Conservation (phyloP, 1,140 invertebrate species). For the Mamestra configurata region DNA sequence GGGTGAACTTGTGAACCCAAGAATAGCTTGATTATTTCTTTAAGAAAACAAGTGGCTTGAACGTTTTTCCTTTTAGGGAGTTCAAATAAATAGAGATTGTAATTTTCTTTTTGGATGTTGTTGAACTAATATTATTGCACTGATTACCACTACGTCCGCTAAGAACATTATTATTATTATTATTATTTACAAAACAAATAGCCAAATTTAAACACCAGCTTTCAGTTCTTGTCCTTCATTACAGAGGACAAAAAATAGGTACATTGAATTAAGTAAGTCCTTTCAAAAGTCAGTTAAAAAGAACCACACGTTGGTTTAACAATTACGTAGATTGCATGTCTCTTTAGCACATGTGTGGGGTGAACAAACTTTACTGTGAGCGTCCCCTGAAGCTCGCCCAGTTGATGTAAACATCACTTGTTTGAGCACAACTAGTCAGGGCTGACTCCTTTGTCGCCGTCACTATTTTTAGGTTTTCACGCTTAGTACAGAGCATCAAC, state of each 20-base stretch:
- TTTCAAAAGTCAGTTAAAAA: background rate
- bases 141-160: too few species aligned
- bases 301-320: conserved; percentile 23
- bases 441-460: conserved; percentile 59
- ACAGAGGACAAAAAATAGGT: background rate
- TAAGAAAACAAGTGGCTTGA: background rate
- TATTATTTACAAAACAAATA: too few species aligned
- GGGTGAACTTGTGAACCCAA: background rate
- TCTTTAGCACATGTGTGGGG: conserved; percentile 68
- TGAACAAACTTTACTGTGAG: conserved; percentile 77
- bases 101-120: too few species aligned
- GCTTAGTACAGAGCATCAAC: background rate
- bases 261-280: too few species aligned
- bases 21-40: too few species aligned
- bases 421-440: conserved; percentile 65
- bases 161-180: too few species aligned
- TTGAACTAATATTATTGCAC: too few species aligned
- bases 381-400: conserved; percentile 72
- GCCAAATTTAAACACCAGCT: too few species aligned
- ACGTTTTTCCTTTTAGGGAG: background rate
- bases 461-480: conserved; percentile 34
- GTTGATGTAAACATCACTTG: conserved; percentile 76
- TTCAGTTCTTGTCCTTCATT: too few species aligned
- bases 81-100: background rate
- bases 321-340: conserved; percentile 53